Evolutionary conservation across 2,888 invertebrate genomes (phyloP), one percentile per base, ranked within the genome.

Genomic region (Dichetophora obliterata): DNA sequence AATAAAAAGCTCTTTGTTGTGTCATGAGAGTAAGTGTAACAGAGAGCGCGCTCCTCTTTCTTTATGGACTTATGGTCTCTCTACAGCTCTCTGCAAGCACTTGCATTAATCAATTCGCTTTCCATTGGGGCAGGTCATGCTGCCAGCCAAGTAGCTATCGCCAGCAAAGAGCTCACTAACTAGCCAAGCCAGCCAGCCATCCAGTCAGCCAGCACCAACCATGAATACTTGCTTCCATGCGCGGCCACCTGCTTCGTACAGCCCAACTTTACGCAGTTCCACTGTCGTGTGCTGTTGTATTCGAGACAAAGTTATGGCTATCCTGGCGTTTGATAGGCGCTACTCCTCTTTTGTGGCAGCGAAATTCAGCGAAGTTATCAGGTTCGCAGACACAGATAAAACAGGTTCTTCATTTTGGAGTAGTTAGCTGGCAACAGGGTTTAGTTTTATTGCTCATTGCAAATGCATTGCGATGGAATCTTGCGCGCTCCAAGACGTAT

Each of bases 81-180:
- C 11, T 19, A 9, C 24, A 24, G 22, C 37, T 22, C 31, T 16
- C 63, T 54, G 63, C 27, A 16, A 3, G 24, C 27, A 14, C 27
- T 27, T 9, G 50, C 48, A 27, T 5, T 31, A 48, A 52, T 34
- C 71, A 76, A 65, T 57, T 61, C 34, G 57, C 66, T 34, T 54
- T 65, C 14, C 22, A 71, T 76, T 76, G 68, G 54, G 76, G 63
- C 71, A 76, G 76, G 76, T 76, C 71, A 65, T 65, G 76, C 65
- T 31, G 66, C 37, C 54, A 37, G 63, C 31, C 43, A 63, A 73
- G 37, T 27, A 19, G n/a, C n/a, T 27, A 48, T 9, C 50, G 48
- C 57, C 22, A 27, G 54, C 16, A 9, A 54, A 19, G 54, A 54
- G 54, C 19, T n/a, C n/a, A 54, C n/a, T 54, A n/a, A n/a, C n/a